Conservation (phyloP, 1,140 invertebrate species). For the Limonius californicus region DNA sequence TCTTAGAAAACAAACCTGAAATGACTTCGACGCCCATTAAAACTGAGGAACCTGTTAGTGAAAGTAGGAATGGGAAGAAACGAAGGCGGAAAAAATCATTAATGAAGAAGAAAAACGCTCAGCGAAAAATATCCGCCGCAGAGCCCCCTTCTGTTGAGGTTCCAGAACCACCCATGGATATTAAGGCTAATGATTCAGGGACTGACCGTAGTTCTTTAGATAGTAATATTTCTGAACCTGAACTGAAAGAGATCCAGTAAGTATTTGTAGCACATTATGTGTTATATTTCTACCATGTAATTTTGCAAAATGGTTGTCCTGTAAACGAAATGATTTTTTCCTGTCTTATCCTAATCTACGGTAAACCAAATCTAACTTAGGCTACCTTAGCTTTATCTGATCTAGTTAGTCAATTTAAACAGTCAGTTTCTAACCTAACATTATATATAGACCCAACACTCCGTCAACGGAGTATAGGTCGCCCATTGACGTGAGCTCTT, state of each 20-base stretch:
- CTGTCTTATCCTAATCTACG: no score
- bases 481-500: no score
- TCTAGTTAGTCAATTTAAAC: no score
- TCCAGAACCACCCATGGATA: conserved; percentile 1
- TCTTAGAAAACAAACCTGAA: background rate
- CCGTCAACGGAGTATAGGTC: no score
- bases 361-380: no score
- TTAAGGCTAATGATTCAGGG: conserved; percentile 35
- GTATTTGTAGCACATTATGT: no score
- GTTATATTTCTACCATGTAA: no score
- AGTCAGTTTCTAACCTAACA: no score
- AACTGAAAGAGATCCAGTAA: conserved; percentile 39
- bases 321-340: no score
- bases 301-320: no score
- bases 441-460: no score
- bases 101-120: conserved; percentile 72
- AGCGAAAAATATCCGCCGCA: conserved; percentile 60
- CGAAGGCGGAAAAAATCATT: conserved; percentile 74
- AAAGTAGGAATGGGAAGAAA: conserved; percentile 56
- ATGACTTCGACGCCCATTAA: conserved; percentile 24
- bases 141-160: conserved; percentile 20
- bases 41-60: conserved; percentile 43
- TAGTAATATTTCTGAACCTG: conserved; percentile 43
- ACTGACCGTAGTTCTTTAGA: conserved; percentile 44
- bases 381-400: no score